A percentile compares a stretch with the other conserved stretches of the same genome.
These are phyloP conservation scores for Sisyra nigra DNA, from an alignment of 2,888 invertebrate species.

Conservation along the genomic window DNA sequence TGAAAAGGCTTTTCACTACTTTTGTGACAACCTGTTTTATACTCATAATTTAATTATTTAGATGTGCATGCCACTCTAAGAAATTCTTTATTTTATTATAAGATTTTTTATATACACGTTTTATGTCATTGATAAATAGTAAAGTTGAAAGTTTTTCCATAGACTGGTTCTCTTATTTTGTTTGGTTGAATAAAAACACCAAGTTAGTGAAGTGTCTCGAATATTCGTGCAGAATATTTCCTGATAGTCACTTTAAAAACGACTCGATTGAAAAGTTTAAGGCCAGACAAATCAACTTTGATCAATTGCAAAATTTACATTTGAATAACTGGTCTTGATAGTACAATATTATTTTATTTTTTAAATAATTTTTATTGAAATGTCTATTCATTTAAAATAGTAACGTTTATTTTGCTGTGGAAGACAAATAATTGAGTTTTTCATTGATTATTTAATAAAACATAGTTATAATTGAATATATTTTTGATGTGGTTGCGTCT, in stretches of 20 bases:
- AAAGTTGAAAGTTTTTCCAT: background rate
- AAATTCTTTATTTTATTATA: too few species aligned
- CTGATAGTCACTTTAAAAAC: constrained; percentile 9
- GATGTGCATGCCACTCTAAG: too few species aligned
- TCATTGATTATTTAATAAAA: constrained; percentile 2
- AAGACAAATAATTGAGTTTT: constrained; percentile 7
- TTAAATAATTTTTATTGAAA: background rate
- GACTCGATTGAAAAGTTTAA: background rate
- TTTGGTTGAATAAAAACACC: background rate
- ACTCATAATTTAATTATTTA: too few species aligned
- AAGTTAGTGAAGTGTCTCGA: constrained; percentile 9
- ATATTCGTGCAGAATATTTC: constrained; percentile 8
- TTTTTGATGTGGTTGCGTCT: too few species aligned
- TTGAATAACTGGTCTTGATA: constrained; percentile 7
- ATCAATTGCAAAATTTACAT: constrained; percentile 8
- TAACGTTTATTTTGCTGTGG: constrained; percentile 4
- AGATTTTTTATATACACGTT: too few species aligned
- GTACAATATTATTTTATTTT: constrained; percentile 2
- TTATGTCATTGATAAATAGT: background rate
- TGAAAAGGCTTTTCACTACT: too few species aligned
- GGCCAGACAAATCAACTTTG: constrained; percentile 10
- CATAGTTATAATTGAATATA: too few species aligned
- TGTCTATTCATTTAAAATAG: too few species aligned
- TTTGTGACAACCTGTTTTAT: too few species aligned
- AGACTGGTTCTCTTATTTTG: background rate